A percentile compares a stretch with the other conserved stretches of the same genome.
These are phyloP conservation scores for Drosophila planitibia DNA, from an alignment of 2,888 invertebrate species.

Conservation along the genomic window DNA sequence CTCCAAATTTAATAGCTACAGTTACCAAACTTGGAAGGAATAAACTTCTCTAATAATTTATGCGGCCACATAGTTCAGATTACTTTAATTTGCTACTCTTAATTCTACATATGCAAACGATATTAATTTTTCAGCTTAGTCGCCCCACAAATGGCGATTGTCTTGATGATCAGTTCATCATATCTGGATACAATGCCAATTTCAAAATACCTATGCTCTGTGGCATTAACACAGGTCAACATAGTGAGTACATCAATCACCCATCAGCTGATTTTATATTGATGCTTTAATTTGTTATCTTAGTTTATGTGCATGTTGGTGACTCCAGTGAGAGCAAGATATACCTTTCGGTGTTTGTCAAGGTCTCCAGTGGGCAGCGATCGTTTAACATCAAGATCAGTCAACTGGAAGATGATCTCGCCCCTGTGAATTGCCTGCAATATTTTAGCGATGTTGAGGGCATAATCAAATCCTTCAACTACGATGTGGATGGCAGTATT, in stretches of 20 bases:
- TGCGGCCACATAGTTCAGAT: neutral
- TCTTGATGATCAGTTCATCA: slow-evolving; percentile 89
- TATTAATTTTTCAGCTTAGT: slow-evolving; percentile 86
- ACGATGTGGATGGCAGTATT: slow-evolving; percentile 87
- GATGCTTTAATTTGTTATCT: slow-evolving; percentile 54
- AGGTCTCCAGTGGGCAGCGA: slow-evolving; percentile 86
- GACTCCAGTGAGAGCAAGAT: slow-evolving; percentile 87
- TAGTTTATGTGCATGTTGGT: slow-evolving; percentile 91
- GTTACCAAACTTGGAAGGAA: too few species aligned
- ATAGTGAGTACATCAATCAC: slow-evolving; percentile 86
- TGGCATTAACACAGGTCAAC: slow-evolving; percentile 91
- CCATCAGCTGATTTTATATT: neutral
- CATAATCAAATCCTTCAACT: slow-evolving; percentile 90
- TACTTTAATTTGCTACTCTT: neutral
- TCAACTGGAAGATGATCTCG: slow-evolving; percentile 85
- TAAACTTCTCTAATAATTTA: too few species aligned
- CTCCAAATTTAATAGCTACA: too few species aligned
- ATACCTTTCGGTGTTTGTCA: slow-evolving; percentile 88
- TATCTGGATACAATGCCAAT: slow-evolving; percentile 90
- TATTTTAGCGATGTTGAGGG: slow-evolving; percentile 88
- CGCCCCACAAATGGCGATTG: slow-evolving; percentile 90
- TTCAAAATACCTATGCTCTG: slow-evolving; percentile 90
- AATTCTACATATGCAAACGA: neutral
- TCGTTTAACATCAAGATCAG: slow-evolving; percentile 89
- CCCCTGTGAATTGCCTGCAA: slow-evolving; percentile 89